Evolutionary conservation across 2,113 vertebrate species (phyloP).

Genomic region (Lasiurus borealis): DNA sequence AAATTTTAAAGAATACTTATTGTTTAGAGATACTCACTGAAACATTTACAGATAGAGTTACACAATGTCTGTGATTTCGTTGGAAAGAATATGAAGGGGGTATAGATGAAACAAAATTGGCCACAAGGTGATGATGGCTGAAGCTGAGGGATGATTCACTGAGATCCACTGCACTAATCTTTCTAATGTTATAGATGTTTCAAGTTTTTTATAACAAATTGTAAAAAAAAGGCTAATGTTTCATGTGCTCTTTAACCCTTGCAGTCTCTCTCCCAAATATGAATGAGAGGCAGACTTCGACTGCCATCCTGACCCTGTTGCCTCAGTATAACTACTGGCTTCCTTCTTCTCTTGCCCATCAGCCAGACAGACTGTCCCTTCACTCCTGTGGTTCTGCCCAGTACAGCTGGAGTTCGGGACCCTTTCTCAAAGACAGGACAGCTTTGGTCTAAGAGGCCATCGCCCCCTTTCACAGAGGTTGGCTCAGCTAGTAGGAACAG

Average conservation of each 20-base stretch:
- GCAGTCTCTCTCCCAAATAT: too few species aligned
- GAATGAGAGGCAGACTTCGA: background rate
- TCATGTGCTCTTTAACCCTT: background rate
- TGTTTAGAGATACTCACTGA: background rate
- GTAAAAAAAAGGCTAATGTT: background rate
- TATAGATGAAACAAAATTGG: background rate
- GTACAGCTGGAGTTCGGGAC: accelerated
- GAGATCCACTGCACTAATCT: background rate
- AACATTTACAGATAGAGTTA: background rate
- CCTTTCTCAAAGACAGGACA: background rate
- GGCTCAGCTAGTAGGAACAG: background rate
- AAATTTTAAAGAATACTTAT: background rate
- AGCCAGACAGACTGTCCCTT: background rate
- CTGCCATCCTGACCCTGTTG: too few species aligned
- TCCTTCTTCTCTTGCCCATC: background rate
- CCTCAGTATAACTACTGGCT: background rate
- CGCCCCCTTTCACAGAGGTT: background rate
- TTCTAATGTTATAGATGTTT: background rate
- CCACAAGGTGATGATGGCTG: background rate
- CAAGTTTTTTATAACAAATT: background rate
- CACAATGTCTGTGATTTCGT: background rate
- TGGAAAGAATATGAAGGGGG: background rate
- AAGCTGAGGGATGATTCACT: background rate
- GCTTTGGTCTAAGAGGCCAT: background rate
- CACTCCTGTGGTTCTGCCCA: background rate